Evolutionary conservation across 2,888 invertebrate genomes (phyloP).

Genomic region (Aphidius colemani): DNA sequence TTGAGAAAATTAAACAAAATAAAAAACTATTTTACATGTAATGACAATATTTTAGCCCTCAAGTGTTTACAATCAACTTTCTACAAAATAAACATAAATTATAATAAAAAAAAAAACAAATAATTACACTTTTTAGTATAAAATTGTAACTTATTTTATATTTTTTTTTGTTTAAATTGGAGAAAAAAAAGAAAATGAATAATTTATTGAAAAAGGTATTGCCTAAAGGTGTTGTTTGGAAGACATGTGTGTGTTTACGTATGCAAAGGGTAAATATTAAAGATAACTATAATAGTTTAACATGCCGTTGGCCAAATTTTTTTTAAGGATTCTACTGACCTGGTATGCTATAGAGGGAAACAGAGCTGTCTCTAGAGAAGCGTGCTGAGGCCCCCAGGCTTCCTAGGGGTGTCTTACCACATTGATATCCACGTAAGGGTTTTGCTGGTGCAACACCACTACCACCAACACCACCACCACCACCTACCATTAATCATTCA

Average conservation of each 20-base stretch:
- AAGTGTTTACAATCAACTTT: too few relatives aligned
- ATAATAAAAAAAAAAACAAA: too few relatives aligned
- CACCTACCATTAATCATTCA: too few relatives aligned
- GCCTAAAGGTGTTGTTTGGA: background rate
- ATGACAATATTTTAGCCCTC: too few relatives aligned
- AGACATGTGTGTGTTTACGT: constrained; percentile 12
- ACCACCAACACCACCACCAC: constrained; percentile 51
- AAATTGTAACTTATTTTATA: too few relatives aligned
- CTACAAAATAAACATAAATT: too few relatives aligned
- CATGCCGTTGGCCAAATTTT: constrained; percentile 28
- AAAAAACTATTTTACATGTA: too few relatives aligned
- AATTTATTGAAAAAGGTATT: too few relatives aligned
- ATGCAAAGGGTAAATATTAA: background rate
- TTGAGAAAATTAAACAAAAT: too few relatives aligned
- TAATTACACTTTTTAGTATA: too few relatives aligned
- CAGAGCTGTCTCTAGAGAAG: constrained; percentile 59
- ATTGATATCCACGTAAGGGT: constrained; percentile 67
- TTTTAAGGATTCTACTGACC: constrained; percentile 61
- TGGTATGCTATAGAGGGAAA: constrained; percentile 65
- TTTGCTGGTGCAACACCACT: constrained; percentile 65
- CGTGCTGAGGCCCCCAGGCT: constrained; percentile 57
- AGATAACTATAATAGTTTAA: background rate
- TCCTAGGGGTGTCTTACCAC: constrained; percentile 59
- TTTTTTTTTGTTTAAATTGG: background rate
- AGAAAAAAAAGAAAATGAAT: background rate